Base-by-base conservation (phyloP, 2,888 invertebrate species). In the Drosophila greeni region DNA sequence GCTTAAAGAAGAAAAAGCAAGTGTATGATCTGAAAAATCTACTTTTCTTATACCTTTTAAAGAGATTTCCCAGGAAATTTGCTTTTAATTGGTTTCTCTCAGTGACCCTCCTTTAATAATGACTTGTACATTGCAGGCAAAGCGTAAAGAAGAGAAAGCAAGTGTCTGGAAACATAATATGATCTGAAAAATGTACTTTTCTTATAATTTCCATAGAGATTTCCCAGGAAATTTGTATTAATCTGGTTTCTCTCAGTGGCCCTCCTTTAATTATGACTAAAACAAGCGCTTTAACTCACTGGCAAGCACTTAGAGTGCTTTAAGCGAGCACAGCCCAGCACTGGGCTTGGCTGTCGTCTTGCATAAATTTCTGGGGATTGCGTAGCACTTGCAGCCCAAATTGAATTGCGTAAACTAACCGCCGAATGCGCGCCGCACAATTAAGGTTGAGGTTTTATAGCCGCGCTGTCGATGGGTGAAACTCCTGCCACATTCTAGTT, bases 321-420 rank as follows among this genome's bases (percentile, higher is more conserved):
- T 60, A 71, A 76, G 60, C 0, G 18, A 9, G n/a, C 33, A 14
- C 12, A 31, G 31, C 11, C n/a, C n/a, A 20, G 20, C 14, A 5
- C 23, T 42, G 40, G 20, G 40, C 34, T 34, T 20, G 42, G 45
- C 75, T 75, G 75, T 75, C 80, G 66, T 43, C 68, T 73, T 75
- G 73, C 77, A 76, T 76, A 71, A 66, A 73, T 62, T 70, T 52
- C 40, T 8, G 40, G 31, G 56, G 43, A 24, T 24, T 39, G 42
- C 37, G 18, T 16, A 40, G 72, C 77, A 76, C 79, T 81, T 76
- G 70, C 79, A 77, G 70, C 66, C 66, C 75, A 83, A 82, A 82
- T 82, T 83, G 84, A 82, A 82, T 82, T 82, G 84, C 79, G 82
- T 72, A 71, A 77, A 83, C 82, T 82, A 82, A 82, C 81, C 81